These are phyloP conservation scores for Limenitis camilla DNA, from an alignment of 2,888 invertebrate species.

Conservation along the genomic window DNA sequence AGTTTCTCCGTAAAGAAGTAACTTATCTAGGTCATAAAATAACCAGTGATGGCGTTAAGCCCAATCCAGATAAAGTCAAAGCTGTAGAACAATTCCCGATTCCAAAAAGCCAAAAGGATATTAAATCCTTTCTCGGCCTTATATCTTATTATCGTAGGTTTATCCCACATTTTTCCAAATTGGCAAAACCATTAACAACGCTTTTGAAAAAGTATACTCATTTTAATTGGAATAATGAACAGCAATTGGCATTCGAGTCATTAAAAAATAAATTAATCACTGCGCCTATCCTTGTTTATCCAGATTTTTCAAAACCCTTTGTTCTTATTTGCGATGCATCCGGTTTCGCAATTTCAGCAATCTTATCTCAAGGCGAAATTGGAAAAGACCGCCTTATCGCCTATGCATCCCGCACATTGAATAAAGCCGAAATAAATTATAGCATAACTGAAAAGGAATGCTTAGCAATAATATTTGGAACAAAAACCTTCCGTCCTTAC, in stretches of 20 bases:
- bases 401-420: constrained; percentile 26
- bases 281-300: constrained; percentile 36
- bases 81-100: constrained; percentile 18
- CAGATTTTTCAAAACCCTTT: constrained; percentile 35
- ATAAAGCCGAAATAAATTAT: constrained; percentile 27
- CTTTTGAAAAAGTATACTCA: constrained; percentile 25
- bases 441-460: constrained; percentile 22
- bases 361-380: constrained; percentile 30
- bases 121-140: constrained; percentile 31
- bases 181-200: constrained; percentile 28
- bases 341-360: constrained; percentile 29
- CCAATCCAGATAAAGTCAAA: constrained; percentile 29
- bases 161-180: constrained; percentile 35
- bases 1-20: constrained; percentile 38
- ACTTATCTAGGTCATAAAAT: constrained; percentile 38
- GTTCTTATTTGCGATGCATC: constrained; percentile 32
- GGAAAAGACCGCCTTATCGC: constrained; percentile 28
- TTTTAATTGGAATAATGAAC: constrained; percentile 24
- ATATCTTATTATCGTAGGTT: constrained; percentile 42
- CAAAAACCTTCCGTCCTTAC: constrained; percentile 21
- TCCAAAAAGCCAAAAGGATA: constrained; percentile 23
- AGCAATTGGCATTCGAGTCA: constrained; percentile 24
- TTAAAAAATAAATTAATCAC: constrained; percentile 22
- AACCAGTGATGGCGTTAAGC: constrained; percentile 23
- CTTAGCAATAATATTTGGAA: constrained; percentile 14